A percentile compares a stretch with the other conserved stretches of the same genome.
Conservation (phyloP, 2,797 vertebrate genomes). For the Urosaurus nigricauda region DNA sequence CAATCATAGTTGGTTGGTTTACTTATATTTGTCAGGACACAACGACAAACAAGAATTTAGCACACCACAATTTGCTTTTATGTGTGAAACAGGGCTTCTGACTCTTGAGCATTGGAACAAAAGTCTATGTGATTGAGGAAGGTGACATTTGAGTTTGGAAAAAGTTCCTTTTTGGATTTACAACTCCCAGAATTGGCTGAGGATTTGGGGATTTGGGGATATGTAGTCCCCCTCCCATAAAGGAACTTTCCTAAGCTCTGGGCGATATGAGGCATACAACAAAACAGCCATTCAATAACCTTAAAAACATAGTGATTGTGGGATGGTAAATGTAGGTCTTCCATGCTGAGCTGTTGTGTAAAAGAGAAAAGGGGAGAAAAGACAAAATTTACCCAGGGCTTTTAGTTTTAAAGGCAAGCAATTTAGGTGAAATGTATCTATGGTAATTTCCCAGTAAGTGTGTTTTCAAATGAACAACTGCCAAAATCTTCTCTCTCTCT, state of each 20-base stretch:
- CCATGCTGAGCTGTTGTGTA: conserved; percentile 4
- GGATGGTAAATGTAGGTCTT: background rate
- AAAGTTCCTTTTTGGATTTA: no score
- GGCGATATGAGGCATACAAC: background rate
- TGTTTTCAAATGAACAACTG: conserved; percentile 35
- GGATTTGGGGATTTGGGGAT: no score
- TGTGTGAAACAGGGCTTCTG: no score
- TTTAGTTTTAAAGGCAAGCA: conserved; percentile 34
- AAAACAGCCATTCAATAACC: background rate
- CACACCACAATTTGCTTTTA: no score
- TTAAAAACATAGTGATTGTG: background rate
- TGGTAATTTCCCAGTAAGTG: conserved; percentile 21
- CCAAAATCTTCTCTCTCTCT: background rate
- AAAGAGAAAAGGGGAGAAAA: background rate
- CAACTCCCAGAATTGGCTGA: no score
- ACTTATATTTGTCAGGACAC: no score
- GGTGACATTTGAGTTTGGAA: no score
- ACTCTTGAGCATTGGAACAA: background rate
- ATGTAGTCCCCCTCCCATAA: background rate
- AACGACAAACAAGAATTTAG: no score
- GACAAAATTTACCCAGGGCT: conserved; percentile 31
- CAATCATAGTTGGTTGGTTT: no score
- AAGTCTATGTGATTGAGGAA: background rate
- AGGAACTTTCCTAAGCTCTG: no score
- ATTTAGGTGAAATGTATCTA: conserved; percentile 43